Conservation (phyloP, 2,113 vertebrate genomes). For the Psittacara wagleri region DNA sequence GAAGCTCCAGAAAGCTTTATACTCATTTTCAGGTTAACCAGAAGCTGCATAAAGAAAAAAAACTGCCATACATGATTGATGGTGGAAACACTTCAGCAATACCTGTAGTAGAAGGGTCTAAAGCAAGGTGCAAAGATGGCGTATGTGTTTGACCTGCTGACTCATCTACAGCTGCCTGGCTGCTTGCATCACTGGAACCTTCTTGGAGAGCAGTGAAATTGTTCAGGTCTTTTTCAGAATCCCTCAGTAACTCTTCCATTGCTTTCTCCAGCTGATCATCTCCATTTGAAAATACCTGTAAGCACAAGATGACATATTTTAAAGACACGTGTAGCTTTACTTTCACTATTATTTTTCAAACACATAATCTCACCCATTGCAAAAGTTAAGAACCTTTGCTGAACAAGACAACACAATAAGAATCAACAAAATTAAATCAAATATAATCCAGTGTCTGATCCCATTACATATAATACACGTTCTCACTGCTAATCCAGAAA, state of each 20-base stretch:
- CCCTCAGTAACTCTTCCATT: conserved; percentile 90
- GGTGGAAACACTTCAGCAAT: not conserved
- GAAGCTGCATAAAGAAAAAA: not conserved
- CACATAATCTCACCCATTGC: not conserved
- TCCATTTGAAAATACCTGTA: conserved; percentile 88
- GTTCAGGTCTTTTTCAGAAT: conserved; percentile 76
- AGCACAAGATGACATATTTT: not conserved
- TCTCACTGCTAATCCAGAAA: not conserved
- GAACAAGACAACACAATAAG: not conserved
- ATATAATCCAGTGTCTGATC: not conserved
- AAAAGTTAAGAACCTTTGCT: not conserved
- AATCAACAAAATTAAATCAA: not conserved
- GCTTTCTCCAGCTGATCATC: conserved; percentile 92
- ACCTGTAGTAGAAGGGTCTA: conserved; percentile 77
- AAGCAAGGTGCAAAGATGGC: conserved; percentile 70
- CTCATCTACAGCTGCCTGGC: conserved; percentile 26
- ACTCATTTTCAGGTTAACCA: not conserved
- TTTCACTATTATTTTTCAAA: not conserved
- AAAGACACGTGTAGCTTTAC: not conserved
- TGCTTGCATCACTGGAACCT: not conserved
- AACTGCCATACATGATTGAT: not conserved
- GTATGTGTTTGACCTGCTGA: conserved; percentile 33
- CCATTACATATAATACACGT: not conserved
- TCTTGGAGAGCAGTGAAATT: not conserved
- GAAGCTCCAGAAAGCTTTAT: not conserved